A percentile compares a stretch with the other conserved stretches of the same genome.
Evolutionary conservation across 35 echinoderm and acorn worm species (phyloP).

Genomic region (Ptychodera flava): DNA sequence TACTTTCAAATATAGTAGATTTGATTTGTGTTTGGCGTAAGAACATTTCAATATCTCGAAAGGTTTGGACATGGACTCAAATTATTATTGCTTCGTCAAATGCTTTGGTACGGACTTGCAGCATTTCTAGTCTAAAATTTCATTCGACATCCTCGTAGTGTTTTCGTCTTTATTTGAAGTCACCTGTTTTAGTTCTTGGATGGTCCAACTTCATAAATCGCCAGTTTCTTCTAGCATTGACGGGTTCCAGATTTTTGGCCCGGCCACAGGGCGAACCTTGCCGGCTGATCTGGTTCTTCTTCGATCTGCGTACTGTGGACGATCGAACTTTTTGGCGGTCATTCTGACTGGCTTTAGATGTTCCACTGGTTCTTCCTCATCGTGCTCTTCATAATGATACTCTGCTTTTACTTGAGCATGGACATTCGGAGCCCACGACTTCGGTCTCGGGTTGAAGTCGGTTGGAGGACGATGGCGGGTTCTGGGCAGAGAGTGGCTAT

Average conservation of each 20-base stretch:
- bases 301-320: too few species aligned
- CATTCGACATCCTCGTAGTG: too few species aligned
- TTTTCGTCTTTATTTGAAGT: too few species aligned
- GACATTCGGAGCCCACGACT: not conserved
- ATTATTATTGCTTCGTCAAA: too few species aligned
- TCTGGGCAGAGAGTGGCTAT: not conserved
- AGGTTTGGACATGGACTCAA: too few species aligned
- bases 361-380: not conserved
- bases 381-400: not conserved
- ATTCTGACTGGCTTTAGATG: not conserved
- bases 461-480: not conserved
- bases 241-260: slow-evolving; percentile 3
- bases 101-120: too few species aligned
- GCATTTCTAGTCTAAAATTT: too few species aligned
- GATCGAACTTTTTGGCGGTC: not conserved
- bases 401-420: not conserved
- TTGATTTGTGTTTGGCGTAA: too few species aligned
- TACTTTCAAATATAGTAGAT: too few species aligned
- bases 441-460: slow-evolving; percentile 13
- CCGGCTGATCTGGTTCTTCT: not conserved
- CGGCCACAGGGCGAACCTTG: not conserved
- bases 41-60: too few species aligned
- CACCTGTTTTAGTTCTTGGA: too few species aligned
- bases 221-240: not conserved
- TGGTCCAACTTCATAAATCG: not conserved